Evolutionary conservation across 1,140 invertebrate genomes (phyloP), one percentile per base, ranked within the genome.

Genomic region (Leguminivora glycinivorella): DNA sequence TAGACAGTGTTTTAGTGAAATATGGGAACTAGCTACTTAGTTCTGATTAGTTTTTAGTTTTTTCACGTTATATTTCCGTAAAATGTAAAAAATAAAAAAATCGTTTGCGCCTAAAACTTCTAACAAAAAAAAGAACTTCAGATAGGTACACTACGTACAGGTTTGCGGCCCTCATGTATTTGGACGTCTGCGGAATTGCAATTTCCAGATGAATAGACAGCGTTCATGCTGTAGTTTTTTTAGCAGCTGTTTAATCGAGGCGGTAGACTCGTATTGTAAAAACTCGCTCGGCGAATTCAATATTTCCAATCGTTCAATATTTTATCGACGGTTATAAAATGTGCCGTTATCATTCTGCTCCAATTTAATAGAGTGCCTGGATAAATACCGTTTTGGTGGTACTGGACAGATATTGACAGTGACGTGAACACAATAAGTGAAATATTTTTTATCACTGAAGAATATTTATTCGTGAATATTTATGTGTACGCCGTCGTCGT

Each of bases 341-440:
- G 47, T 10, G 17, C 19, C n/a, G 47, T 52, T 22, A 22, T 52
- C 47, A 52, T 52, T 52, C 47, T 19, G 2, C 5, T 52, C 47
- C 47, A 52, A 52, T 52, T 52, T 22, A 52, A 52, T 52, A 52
- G 47, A 52, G 47, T 52, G 47, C 47, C 47, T 52, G 47, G n/a
- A 52, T 52, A 52, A 52, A 52, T 52, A 52, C 47, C 17, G 22
- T 52, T 52, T 52, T 22, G 47, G 19, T 52, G 47, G 7, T 52
- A 52, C n/a, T 5, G n/a, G 43, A 47, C 43, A 19, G n/a, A 17
- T 22, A 9, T 19, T 52, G 47, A 52, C 47, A 52, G 47, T 52
- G 47, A 52, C 7, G 22, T 10, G 17, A 52, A 17, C n/a, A 43
- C 40, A 43, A 43, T 43, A n/a, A 10, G 40, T 38, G 14, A 38